Conservation (phyloP, 2,797 vertebrate species). For the Adrianichthys oophorus region DNA sequence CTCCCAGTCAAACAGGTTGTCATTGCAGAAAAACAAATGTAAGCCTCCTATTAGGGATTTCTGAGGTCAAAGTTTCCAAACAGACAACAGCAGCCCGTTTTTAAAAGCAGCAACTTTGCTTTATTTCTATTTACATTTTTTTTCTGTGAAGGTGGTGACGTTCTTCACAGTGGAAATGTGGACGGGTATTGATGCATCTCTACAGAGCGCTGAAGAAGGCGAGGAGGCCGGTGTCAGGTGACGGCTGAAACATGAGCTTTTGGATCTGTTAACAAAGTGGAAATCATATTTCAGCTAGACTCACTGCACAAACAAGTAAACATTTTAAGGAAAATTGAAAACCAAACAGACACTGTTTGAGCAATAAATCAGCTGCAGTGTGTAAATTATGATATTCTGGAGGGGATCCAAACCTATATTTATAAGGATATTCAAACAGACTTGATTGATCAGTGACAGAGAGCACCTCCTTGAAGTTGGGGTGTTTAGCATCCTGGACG, state of each 20-base stretch:
- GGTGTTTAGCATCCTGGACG: slow-evolving; percentile 82
- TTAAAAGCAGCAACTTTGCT: slow-evolving; percentile 32
- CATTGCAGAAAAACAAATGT: slow-evolving; percentile 5
- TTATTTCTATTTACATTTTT: slow-evolving; percentile 50
- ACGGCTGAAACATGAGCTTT: slow-evolving; percentile 76
- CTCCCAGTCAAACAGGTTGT: slow-evolving; percentile 14
- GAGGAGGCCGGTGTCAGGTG: slow-evolving; percentile 79
- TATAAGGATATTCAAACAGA: slow-evolving; percentile 2
- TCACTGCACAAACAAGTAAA: not conserved
- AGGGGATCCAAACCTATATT: not conserved
- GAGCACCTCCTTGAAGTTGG: slow-evolving; percentile 87
- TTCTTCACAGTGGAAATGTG: slow-evolving; percentile 13
- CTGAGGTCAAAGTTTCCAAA: slow-evolving; percentile 4
- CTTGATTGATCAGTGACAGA: not conserved
- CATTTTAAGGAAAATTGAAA: not conserved
- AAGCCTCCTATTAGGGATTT: not conserved
- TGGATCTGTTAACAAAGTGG: slow-evolving; percentile 67
- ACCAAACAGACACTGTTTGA: no score
- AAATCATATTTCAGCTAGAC: slow-evolving; percentile 1
- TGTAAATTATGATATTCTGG: not conserved
- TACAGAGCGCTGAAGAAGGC: slow-evolving; percentile 76
- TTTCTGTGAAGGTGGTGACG: not conserved
- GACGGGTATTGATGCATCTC: slow-evolving; percentile 15
- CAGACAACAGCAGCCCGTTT: slow-evolving; percentile 8
- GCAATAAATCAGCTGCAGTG: not conserved